These are phyloP conservation scores for Helostoma temminkii DNA, from an alignment of 2,797 vertebrate species.

Conservation along the genomic window DNA sequence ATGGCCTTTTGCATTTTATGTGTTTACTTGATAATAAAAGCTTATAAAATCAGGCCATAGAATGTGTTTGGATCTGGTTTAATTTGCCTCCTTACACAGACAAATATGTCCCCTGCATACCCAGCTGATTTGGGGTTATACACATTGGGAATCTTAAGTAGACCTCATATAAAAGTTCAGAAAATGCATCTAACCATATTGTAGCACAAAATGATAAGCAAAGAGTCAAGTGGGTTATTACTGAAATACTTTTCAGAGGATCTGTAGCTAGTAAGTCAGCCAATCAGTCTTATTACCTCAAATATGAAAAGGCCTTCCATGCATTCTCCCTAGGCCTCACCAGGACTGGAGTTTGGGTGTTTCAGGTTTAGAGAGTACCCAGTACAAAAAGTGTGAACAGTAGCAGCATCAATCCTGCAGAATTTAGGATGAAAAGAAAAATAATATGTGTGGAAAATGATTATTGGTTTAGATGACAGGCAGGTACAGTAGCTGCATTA, in stretches of 20 bases:
- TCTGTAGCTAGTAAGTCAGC: constrained; percentile 49
- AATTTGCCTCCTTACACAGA: constrained; percentile 32
- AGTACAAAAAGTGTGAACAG: constrained; percentile 1
- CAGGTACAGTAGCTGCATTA: constrained; percentile 14
- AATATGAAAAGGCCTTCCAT: constrained; percentile 19
- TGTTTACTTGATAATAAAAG: constrained; percentile 20
- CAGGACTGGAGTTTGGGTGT: no score
- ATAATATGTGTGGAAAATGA: constrained; percentile 15
- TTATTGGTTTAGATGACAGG: constrained; percentile 18
- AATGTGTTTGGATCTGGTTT: constrained; percentile 6
- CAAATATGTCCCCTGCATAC: constrained; percentile 17
- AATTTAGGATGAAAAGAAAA: constrained; percentile 12
- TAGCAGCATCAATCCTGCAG: background rate
- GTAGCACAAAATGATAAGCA: constrained; percentile 70
- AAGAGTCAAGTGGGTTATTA: constrained; percentile 39
- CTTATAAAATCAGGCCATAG: constrained; percentile 9
- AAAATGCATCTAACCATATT: constrained; percentile 27
- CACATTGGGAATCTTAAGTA: constrained; percentile 25
- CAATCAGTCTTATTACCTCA: constrained; percentile 35
- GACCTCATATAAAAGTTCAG: constrained; percentile 25
- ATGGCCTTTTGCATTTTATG: constrained; percentile 17
- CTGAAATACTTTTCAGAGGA: constrained; percentile 45
- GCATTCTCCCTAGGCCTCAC: no score
- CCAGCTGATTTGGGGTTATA: constrained; percentile 7
- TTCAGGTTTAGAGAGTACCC: constrained; percentile 8